Percentiles rank a stretch among this genome's conserved stretches.
These are phyloP conservation scores for Isichthys henryi DNA, from an alignment of 2,113 vertebrate species.

Conservation along the genomic window DNA sequence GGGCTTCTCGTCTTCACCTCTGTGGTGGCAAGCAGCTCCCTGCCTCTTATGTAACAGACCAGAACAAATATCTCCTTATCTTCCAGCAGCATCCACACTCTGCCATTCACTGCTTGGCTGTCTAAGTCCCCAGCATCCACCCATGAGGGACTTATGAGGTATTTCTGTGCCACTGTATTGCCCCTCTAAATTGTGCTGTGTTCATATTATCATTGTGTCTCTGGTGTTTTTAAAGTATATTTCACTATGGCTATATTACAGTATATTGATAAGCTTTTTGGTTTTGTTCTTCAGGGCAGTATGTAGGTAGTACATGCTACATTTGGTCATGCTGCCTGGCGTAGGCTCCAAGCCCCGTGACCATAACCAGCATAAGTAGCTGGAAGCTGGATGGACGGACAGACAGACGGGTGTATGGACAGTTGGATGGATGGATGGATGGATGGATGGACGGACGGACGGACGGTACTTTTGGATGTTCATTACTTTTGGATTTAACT, in stretches of 20 bases:
- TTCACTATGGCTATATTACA: background rate
- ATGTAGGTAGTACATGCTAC: background rate
- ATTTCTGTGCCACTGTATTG: background rate
- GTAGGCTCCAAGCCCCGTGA: background rate
- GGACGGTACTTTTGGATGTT: background rate
- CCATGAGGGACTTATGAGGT: background rate
- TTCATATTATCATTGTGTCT: background rate
- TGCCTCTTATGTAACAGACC: conserved; percentile 34
- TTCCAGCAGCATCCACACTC: background rate
- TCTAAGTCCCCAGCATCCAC: background rate
- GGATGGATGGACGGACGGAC: background rate
- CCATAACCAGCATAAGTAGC: background rate
- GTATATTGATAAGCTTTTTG: background rate
- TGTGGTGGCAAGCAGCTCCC: conserved; percentile 35
- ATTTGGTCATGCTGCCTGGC: background rate
- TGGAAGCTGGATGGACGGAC: background rate
- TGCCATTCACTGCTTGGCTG: background rate
- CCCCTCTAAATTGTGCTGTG: background rate
- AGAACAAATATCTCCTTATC: conserved; percentile 20
- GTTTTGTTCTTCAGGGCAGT: background rate
- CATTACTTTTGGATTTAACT: background rate
- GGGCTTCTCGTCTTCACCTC: conserved; percentile 42
- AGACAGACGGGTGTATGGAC: background rate
- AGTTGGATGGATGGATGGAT: background rate
- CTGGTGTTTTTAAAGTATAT: background rate